A percentile compares a stretch with the other conserved stretches of the same genome.
These are phyloP conservation scores for Steinernema feltiae DNA, from an alignment of 1,140 invertebrate species.

Conservation along the genomic window DNA sequence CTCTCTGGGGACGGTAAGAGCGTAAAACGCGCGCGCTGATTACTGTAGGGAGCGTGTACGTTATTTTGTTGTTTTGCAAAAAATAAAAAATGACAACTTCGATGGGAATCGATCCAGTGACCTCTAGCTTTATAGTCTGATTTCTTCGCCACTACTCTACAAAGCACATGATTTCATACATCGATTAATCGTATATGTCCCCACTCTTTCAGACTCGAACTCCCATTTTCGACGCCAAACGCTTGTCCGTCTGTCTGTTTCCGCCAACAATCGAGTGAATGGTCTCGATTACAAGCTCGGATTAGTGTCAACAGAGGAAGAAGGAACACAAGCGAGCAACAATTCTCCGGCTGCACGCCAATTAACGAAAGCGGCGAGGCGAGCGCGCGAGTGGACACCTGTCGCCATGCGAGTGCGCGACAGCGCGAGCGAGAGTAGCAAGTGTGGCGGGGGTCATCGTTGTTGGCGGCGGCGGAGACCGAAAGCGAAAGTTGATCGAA, in stretches of 20 bases:
- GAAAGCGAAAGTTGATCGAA: conserved; percentile 10
- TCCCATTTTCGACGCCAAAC: too few relatives aligned
- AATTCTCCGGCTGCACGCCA: neutral
- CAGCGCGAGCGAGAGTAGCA: neutral
- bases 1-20: neutral
- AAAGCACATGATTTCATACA: too few relatives aligned
- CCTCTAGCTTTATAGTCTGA: too few relatives aligned
- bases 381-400: neutral
- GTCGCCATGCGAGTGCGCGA: neutral
- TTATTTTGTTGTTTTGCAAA: too few relatives aligned
- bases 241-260: neutral
- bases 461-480: neutral
- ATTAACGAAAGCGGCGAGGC: neutral
- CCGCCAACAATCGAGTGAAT: neutral
- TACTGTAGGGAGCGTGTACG: too few relatives aligned
- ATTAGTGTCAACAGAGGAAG: neutral
- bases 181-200: too few relatives aligned
- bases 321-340: neutral
- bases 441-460: neutral
- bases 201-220: too few relatives aligned
- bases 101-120: too few relatives aligned
- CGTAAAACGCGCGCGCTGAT: too few relatives aligned
- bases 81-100: too few relatives aligned
- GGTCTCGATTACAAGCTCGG: neutral
- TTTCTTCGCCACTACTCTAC: too few relatives aligned